Evolutionary conservation across 2,797 vertebrate genomes (phyloP), one percentile per base, ranked within the genome.

Genomic region (Urosaurus nigricauda): DNA sequence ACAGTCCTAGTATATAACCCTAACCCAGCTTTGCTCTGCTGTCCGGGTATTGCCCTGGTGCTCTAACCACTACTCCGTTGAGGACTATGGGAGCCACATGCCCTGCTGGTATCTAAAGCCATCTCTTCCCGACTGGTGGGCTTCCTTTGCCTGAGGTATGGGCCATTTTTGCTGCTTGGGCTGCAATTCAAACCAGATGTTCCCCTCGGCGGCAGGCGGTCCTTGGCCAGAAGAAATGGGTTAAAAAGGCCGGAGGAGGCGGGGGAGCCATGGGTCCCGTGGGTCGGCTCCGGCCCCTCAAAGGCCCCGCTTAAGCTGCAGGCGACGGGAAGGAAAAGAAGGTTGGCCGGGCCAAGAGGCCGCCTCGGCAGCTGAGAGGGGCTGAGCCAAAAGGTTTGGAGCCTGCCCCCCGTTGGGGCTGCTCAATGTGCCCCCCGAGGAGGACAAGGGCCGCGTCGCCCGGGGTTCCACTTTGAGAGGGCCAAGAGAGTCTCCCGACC

Each of bases 151-250:
- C 71, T 5, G 17, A 21, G 17, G 2, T 40, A 65, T 58, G 32
- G 13, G 63, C 19, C 58, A 35, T 29, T 65, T 7, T 9, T 60
- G 37, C 37, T 29, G 43, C 21, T 43, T 65, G 58, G 29, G 63
- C 79, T 17, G 35, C 80, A 82, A 82, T 43, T 65, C 80, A 65
- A 65, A 43, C 58, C 80, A 82, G 80, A 82, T 82, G 80, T 65
- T 58, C 26, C 29, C 21, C 58, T 35, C 71, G 7, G 73, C 21
- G 13, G 73, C 17, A 32, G 26, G 11, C 32, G 4, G 58, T 13
- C 58, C 32, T 11, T 11, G 79, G 79, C 79, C 79, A 80, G 53
- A 51, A 0, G 5, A 8, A 1, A 21, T n/a, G 37, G 65, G 29
- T 58, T 32, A 43, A 65, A 82, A 60, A 43, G 58, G 58, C 58